Percentiles rank a stretch among this genome's conserved stretches.
phyloP scores from a whole-genome alignment of 1,140 invertebrate species.

The Eupeodes corollae region DNA sequence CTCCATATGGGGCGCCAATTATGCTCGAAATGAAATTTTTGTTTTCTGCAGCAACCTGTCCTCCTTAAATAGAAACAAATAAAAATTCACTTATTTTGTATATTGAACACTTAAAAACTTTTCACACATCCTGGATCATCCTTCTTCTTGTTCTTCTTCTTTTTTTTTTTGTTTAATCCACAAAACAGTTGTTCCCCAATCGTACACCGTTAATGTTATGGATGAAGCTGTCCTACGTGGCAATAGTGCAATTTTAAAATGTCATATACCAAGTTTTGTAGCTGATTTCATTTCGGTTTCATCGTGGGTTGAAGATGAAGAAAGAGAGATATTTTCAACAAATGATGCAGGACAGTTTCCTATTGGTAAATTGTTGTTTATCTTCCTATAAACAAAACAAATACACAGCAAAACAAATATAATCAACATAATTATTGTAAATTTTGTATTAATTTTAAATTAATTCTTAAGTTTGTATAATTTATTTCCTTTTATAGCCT shows the following conservation, averaged over 20 bases:
- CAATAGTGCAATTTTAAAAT: constrained; percentile 81
- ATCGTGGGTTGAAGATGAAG: constrained; percentile 72
- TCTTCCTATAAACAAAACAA: too few species aligned
- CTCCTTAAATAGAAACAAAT: too few species aligned
- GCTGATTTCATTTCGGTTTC: constrained; percentile 75
- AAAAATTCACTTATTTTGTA: too few species aligned
- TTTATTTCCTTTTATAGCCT: too few species aligned
- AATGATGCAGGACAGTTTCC: constrained; percentile 45
- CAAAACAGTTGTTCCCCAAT: constrained; percentile 70
- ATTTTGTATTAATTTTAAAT: too few species aligned
- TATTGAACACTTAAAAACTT: too few species aligned
- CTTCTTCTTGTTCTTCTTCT: not conserved
- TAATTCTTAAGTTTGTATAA: too few species aligned
- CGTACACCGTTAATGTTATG: constrained; percentile 79
- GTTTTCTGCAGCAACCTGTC: too few species aligned
- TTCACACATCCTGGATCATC: not conserved
- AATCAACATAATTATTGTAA: too few species aligned
- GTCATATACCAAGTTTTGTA: constrained; percentile 85
- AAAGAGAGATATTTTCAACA: constrained; percentile 50
- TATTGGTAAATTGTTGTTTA: constrained; percentile 7
- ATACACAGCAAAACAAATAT: too few species aligned
- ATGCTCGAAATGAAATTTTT: too few species aligned
- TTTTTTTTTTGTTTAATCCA: not conserved
- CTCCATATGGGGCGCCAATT: too few species aligned
- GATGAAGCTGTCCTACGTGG: constrained; percentile 81